Percentiles rank a stretch among this genome's conserved stretches.
Conservation (phyloP, 2,797 vertebrate genomes). For the Ctenosaura bakeri region DNA sequence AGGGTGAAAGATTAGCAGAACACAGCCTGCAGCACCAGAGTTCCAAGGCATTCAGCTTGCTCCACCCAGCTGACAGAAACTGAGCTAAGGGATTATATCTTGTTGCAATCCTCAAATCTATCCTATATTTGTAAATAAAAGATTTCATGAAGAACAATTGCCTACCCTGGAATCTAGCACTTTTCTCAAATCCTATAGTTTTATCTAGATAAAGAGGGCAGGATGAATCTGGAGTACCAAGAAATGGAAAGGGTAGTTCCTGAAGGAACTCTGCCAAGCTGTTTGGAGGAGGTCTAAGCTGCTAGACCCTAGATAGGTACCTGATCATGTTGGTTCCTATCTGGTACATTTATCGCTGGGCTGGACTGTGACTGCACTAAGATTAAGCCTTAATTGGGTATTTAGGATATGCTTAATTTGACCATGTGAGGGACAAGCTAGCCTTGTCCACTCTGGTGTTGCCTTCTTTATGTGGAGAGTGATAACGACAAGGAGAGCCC, state of each 20-base stretch:
- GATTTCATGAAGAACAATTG: neutral
- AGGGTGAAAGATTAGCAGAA: neutral
- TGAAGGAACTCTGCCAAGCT: neutral
- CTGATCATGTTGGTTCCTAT: neutral
- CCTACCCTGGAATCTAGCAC: neutral
- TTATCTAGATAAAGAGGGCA: neutral
- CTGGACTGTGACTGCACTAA: too few species aligned
- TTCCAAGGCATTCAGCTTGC: neutral
- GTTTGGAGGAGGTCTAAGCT: too few species aligned
- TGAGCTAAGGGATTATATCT: neutral
- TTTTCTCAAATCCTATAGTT: neutral
- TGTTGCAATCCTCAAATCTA: neutral
- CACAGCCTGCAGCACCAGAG: neutral
- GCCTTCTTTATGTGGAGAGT: too few species aligned
- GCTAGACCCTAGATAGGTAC: neutral
- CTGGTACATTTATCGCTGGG: neutral
- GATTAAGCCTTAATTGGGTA: too few species aligned
- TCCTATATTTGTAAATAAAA: neutral
- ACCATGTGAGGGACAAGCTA: too few species aligned
- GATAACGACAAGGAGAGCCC: too few species aligned
- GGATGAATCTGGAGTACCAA: neutral
- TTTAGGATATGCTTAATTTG: too few species aligned
- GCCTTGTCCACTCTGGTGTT: too few species aligned
- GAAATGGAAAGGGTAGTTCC: neutral
- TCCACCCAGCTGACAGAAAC: neutral